Percentiles rank a stretch among this genome's conserved stretches.
Evolutionary conservation across 1,140 invertebrate genomes (phyloP).

Genomic region (Polyergus mexicanus): DNA sequence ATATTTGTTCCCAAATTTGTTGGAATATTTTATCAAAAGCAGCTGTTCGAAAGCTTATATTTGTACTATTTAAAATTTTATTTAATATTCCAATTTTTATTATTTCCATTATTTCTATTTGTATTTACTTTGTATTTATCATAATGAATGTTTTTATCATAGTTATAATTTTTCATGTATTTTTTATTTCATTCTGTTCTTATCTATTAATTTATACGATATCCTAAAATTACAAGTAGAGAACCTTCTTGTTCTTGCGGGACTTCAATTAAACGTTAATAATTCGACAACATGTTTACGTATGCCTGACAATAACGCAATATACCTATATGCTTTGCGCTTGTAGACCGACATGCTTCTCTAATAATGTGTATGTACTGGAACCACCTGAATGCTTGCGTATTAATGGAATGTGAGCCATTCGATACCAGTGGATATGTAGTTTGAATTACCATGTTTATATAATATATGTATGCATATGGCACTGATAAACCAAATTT

Average conservation of each 20-base stretch:
- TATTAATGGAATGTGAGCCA: conserved; percentile 58
- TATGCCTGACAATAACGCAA: conserved; percentile 23
- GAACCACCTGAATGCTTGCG: conserved; percentile 59
- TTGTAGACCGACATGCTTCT: conserved; percentile 47
- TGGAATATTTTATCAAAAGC: conserved; percentile 16
- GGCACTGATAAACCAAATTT: neutral
- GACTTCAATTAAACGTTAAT: conserved; percentile 22
- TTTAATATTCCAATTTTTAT: neutral
- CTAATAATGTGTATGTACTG: conserved; percentile 52
- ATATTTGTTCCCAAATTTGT: conserved; percentile 10
- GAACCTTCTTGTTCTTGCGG: neutral
- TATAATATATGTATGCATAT: neutral
- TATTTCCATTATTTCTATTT: neutral
- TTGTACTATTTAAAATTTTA: conserved; percentile 14
- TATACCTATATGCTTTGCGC: conserved; percentile 51
- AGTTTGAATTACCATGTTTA: conserved; percentile 31
- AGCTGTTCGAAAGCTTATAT: neutral
- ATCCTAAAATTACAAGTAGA: neutral
- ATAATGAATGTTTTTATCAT: no score
- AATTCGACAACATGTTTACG: conserved; percentile 43
- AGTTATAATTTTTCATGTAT: neutral
- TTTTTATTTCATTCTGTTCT: neutral
- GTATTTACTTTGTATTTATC: neutral
- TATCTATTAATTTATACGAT: neutral
- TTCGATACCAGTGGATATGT: conserved; percentile 19